Evolutionary conservation across 1,140 invertebrate species (phyloP), one percentile per base, ranked within the genome.

Genomic region (Schlechtendalia chinensis): DNA sequence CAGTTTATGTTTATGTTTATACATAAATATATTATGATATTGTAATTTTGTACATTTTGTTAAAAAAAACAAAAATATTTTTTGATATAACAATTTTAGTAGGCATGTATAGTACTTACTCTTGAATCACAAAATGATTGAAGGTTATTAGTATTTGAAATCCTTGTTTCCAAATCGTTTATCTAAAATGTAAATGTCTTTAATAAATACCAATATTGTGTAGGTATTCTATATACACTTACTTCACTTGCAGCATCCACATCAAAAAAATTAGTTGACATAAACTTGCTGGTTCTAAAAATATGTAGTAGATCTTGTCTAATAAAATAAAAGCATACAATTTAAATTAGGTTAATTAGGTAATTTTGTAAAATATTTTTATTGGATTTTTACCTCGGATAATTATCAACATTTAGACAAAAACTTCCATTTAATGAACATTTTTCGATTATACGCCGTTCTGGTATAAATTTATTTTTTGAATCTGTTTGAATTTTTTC

Each of bases 271-370:
- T n/a, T 22, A 63, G n/a, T 29, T 10, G 75, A 79, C 75, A 79
- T 79, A 79, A 29, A 61, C n/a, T 79, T 79, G 22, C 75, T 79
- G 8, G 58, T 79, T 59, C 75, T 39, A 50, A 79, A 63, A 47
- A 79, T 12, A n/a, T 50, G 19, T 47, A 19, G 11, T 50, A 63
- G 5, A n/a, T 79, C 58, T 50, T 79, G 75, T n/a, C 75, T 61
- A 63, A 24, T 27, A 61, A 27, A 61, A 50, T 39, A 27, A 77
- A 27, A 61, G n/a, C 1, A 63, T 24, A 27, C 19, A 19, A 10
- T 61, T 59, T 24, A n/a, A 16, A 24, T 17, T 29, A 50, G 2
- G 45, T 45, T 27, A 79, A n/a, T 45, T 53, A 0, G 3, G 8
- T 53, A 54, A 5, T 14, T 53, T 72, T 54, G 0, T 6, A 54